Evolutionary conservation across 2,797 vertebrate genomes (phyloP).

Genomic region (Glyptemys insculpta): DNA sequence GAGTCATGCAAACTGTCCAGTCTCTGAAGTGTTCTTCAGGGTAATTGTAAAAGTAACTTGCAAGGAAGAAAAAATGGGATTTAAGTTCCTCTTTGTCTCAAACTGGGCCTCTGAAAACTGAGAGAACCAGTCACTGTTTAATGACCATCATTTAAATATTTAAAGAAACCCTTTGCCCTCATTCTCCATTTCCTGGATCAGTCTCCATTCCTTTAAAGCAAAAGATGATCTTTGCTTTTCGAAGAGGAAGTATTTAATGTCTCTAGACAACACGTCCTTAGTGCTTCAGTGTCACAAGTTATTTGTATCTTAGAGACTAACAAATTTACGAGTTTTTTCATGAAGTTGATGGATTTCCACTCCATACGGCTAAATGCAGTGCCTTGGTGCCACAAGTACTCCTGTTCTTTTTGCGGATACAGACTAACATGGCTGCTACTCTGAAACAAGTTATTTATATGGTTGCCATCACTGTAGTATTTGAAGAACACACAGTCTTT

Average conservation of each 20-base stretch:
- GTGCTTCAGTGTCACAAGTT: background rate
- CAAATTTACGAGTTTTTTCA: no score
- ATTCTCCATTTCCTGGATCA: background rate
- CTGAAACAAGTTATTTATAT: background rate
- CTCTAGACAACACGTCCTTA: background rate
- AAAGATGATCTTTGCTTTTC: background rate
- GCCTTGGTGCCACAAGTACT: no score
- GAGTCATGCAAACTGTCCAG: background rate
- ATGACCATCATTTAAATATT: background rate
- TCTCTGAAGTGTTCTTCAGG: background rate
- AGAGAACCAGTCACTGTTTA: background rate
- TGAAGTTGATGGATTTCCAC: no score
- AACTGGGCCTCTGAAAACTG: background rate
- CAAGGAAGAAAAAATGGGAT: background rate
- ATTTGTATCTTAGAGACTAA: no score
- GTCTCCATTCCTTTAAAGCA: background rate
- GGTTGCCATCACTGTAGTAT: background rate
- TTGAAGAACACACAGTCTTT: background rate
- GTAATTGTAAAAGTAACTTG: background rate
- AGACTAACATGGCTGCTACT: no score
- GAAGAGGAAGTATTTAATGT: background rate
- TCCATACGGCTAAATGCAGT: no score
- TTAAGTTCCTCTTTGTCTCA: background rate
- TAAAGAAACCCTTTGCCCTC: background rate
- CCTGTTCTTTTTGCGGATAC: no score